phyloP scores from a whole-genome alignment of 2,888 invertebrate genomes.

The Oeneis ivallda region DNA sequence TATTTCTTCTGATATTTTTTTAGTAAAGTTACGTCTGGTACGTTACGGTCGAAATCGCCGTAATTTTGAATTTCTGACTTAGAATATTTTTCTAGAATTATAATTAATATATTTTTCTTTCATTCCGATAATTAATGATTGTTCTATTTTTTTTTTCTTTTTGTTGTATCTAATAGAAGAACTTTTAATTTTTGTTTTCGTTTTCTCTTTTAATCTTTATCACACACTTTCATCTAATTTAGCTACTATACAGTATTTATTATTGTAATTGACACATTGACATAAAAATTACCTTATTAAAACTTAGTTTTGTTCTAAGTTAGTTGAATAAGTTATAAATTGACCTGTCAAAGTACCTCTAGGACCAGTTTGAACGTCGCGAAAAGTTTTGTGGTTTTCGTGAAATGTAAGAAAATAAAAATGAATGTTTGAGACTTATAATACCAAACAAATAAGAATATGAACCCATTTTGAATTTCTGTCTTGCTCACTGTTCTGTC shows the following conservation, averaged over 20 bases:
- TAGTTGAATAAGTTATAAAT: background rate
- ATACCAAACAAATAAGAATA: too few species aligned
- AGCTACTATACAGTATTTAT: slow-evolving; percentile 1
- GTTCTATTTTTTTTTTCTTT: background rate
- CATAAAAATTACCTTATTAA: too few species aligned
- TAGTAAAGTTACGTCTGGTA: slow-evolving; percentile 10
- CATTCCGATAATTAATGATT: background rate
- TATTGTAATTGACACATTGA: background rate
- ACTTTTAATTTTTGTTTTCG: background rate
- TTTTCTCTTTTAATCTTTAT: background rate
- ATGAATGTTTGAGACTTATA: too few species aligned
- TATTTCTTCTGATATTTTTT: background rate
- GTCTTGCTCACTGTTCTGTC: too few species aligned
- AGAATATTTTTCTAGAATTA: background rate
- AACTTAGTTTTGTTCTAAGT: background rate
- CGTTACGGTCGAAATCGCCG: background rate
- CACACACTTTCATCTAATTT: background rate
- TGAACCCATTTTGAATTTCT: too few species aligned
- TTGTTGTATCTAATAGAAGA: too few species aligned
- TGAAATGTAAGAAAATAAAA: background rate
- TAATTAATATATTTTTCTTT: background rate
- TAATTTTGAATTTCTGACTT: background rate
- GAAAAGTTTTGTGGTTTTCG: background rate
- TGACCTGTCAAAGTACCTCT: background rate
- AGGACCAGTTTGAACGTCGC: background rate